Conservation (phyloP, 2,888 invertebrate species). For the Camptogramma bilineatum region DNA sequence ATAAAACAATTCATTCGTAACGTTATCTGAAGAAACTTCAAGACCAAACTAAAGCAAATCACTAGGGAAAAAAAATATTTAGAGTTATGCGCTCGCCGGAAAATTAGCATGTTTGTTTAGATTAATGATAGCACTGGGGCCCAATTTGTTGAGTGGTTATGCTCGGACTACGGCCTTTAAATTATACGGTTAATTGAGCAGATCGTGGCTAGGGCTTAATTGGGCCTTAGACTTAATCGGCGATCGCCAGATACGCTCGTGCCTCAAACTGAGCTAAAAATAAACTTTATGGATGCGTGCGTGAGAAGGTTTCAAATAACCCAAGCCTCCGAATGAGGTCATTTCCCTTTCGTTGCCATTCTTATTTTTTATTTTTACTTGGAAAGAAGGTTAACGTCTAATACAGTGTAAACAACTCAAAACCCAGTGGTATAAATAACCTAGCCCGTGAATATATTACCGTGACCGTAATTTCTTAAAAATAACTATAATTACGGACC, state of each 20-base stretch:
- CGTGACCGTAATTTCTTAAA: neutral
- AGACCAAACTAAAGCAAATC: constrained; percentile 14
- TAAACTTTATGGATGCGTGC: constrained; percentile 78
- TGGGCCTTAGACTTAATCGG: constrained; percentile 69
- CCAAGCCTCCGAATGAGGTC: constrained; percentile 71
- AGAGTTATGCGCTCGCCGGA: constrained; percentile 48
- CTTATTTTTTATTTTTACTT: constrained; percentile 62
- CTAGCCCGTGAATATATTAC: neutral
- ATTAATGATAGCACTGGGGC: constrained; percentile 56
- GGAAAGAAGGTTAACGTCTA: constrained; percentile 56
- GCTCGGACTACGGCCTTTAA: constrained; percentile 50
- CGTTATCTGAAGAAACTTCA: constrained; percentile 32
- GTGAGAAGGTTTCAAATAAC: constrained; percentile 72
- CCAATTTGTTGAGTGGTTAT: constrained; percentile 60
- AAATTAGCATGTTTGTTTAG: constrained; percentile 56
- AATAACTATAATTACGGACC: neutral
- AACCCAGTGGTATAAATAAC: neutral
- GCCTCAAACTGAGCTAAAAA: constrained; percentile 71
- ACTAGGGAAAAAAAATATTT: constrained; percentile 29
- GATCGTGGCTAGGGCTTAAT: constrained; percentile 71
- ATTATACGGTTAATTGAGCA: constrained; percentile 63
- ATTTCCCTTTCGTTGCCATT: constrained; percentile 78
- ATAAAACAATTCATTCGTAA: constrained; percentile 35
- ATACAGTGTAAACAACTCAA: constrained; percentile 17
- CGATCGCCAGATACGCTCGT: constrained; percentile 73